phyloP scores from a whole-genome alignment of 2,888 invertebrate species.

The Lasioglossum zephyrum region DNA sequence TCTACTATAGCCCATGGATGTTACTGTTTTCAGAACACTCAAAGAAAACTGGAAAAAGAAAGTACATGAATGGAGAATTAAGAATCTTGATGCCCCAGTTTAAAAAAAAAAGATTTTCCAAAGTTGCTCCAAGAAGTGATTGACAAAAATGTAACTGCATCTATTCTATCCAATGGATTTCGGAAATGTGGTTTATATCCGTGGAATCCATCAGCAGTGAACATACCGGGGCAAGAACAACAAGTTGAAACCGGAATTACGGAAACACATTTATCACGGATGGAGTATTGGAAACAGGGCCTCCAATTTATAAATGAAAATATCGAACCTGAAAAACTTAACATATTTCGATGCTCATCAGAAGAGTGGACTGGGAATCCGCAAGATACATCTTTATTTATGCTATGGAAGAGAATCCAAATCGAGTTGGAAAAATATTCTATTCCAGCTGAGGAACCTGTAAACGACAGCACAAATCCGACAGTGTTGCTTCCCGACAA shows the following conservation, averaged over 20 bases:
- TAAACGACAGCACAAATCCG: conserved; percentile 10
- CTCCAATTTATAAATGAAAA: conserved; percentile 39
- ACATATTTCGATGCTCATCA: conserved; percentile 33
- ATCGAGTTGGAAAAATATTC: conserved; percentile 25
- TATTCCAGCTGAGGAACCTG: too few species aligned
- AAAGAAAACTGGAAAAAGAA: too few species aligned
- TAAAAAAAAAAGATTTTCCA: conserved; percentile 71
- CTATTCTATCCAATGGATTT: conserved; percentile 71
- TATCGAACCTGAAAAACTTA: conserved; percentile 30
- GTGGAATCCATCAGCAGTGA: conserved; percentile 30
- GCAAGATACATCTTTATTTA: conserved; percentile 32
- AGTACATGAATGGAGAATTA: conserved; percentile 55
- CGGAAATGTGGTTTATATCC: conserved; percentile 73
- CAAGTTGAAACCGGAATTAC: too few species aligned
- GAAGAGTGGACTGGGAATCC: conserved; percentile 43
- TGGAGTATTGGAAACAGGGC: conserved; percentile 25
- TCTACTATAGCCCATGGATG: too few species aligned
- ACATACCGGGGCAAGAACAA: too few species aligned
- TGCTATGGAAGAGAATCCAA: conserved; percentile 36
- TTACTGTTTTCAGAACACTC: too few species aligned
- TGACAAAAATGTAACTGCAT: conserved; percentile 53
- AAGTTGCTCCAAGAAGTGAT: conserved; percentile 68
- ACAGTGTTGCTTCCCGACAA: conserved; percentile 23
- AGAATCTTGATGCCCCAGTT: conserved; percentile 62
- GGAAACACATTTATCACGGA: too few species aligned